Base-by-base conservation (phyloP, 2,888 invertebrate species). In the Nudaria mundana region DNA sequence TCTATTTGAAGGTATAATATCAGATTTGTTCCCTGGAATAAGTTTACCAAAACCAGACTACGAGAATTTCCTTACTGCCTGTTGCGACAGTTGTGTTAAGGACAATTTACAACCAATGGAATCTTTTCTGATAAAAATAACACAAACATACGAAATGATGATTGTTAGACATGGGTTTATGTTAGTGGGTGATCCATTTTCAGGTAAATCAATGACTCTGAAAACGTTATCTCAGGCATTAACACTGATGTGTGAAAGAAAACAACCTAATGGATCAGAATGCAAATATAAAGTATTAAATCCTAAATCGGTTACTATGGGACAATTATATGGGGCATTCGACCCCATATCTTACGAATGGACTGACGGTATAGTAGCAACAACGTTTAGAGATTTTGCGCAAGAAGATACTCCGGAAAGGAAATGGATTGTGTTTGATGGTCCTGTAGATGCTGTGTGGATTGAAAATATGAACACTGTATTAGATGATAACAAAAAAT, bases 131-230 rank as follows among this genome's bases (percentile, higher is more conserved):
- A 64, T 91, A 16, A 98, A 98, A 90, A 92, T 97, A n/a, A 94
- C 97, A 45, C 97, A 98, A 85, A 96, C 95, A 0, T 97, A 92
- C 71, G 97, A 97, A 85, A 97, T 97, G 96, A 97, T 97, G 93
- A 94, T 95, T 48, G 97, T 97, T 1, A 90, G 97, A 40, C 97
- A 97, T 76, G 97, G 97, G 0, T 97, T 97, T 76, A 97, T 97
- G 96, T 78, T 97, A 64, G 94, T 97, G 1, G 97, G 97, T 1
- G 94, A 94, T 63, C 94, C 95, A 0, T 91, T 93, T 72, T 90
- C 95, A 29, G 96, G 94, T 0, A 98, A 98, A 85, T 95, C 96
- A 0, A 92, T 92, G 57, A 94, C 95, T 0, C 83, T 95, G 39
- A 92, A 94, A 73, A 93, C 94, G 1, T 78, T 98, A 44, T 92